Conservation (phyloP, 2,888 invertebrate species). For the Pseudococcus jackbeardsleyi region DNA sequence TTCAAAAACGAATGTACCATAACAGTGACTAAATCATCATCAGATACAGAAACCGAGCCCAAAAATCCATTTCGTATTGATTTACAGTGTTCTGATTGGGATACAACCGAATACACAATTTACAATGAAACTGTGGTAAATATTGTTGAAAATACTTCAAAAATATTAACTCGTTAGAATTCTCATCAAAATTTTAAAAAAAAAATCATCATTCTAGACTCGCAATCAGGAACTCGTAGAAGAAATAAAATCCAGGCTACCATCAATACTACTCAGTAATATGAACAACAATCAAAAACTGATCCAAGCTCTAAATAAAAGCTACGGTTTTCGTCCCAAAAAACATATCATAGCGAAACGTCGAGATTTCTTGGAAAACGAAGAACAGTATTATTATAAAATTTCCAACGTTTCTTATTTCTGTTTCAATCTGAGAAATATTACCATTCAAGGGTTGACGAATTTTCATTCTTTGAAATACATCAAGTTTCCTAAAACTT, state of each 20-base stretch:
- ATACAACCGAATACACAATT: not conserved
- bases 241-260: not conserved
- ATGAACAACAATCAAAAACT: not conserved
- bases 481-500: not conserved
- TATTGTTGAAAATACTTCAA: not conserved
- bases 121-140: not conserved
- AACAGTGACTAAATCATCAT: not conserved
- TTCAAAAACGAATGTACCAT: not conserved
- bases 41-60: not conserved
- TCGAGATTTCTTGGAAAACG: not conserved
- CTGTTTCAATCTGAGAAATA: not conserved
- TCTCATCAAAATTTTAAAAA: too few relatives aligned
- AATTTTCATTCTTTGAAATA: not conserved
- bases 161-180: too few relatives aligned
- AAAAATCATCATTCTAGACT: not conserved
- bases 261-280: not conserved
- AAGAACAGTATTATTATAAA: not conserved
- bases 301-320: not conserved
- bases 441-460: not conserved
- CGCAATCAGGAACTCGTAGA: not conserved
- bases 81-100: not conserved
- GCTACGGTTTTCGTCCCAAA: not conserved
- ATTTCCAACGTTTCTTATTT: not conserved
- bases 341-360: not conserved
- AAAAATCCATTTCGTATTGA: not conserved